phyloP scores from a whole-genome alignment of 2,113 vertebrate species.

The Cynocephalus volans region DNA sequence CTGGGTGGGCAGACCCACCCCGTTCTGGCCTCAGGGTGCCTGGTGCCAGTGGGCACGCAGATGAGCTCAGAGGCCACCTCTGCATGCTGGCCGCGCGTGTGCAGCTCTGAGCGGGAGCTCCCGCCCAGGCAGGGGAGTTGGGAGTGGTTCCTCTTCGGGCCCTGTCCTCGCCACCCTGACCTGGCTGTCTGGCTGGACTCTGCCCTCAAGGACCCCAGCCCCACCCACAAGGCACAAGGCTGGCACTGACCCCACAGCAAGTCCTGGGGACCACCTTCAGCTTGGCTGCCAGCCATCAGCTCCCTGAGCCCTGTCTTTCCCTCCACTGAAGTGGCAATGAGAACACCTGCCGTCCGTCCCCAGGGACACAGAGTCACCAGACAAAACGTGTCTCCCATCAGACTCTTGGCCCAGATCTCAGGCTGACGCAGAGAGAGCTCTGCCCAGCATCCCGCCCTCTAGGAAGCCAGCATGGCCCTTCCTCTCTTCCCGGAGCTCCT shows the following conservation, averaged over 20 bases:
- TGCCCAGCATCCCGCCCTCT: background rate
- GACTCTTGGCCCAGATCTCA: background rate
- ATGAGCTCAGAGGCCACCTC: background rate
- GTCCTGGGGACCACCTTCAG: background rate
- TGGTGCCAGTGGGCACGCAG: fast-evolving
- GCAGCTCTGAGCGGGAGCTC: background rate
- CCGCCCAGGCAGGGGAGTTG: background rate
- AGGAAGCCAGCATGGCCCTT: no score
- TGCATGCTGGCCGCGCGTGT: fast-evolving
- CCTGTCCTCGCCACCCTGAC: background rate
- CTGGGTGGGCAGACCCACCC: background rate
- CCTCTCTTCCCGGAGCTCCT: background rate
- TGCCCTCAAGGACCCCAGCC: background rate
- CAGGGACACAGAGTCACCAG: background rate
- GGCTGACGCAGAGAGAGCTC: background rate
- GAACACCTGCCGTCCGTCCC: background rate
- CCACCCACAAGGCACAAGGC: background rate
- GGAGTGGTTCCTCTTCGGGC: background rate
- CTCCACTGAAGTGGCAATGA: fast-evolving
- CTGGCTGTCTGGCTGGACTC: background rate
- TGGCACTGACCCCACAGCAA: background rate
- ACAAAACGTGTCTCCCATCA: no score
- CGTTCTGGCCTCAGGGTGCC: background rate
- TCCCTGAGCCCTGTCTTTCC: background rate
- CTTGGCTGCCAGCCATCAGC: background rate